Evolutionary conservation across 1,140 invertebrate genomes (phyloP).

Genomic region (Platorchestia sp.): DNA sequence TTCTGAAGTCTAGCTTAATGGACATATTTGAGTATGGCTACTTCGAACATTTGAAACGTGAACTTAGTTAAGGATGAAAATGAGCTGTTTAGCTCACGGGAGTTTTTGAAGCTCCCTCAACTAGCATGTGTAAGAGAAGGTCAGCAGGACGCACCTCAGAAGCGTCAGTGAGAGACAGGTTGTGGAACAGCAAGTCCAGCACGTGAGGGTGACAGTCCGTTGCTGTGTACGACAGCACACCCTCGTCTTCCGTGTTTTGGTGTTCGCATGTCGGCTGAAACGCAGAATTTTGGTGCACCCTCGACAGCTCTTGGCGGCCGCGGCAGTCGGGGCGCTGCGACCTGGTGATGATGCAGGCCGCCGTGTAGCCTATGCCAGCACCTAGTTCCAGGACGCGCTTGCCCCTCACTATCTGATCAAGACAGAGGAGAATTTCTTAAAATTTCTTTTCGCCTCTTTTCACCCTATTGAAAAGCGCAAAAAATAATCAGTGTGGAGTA

Average conservation of each 20-base stretch:
- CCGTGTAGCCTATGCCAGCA: slow-evolving; percentile 62
- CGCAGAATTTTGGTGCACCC: background rate
- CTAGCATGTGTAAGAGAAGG: background rate
- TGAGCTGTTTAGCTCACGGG: too few relatives aligned
- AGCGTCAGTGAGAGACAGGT: slow-evolving; percentile 56
- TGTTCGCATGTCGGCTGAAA: background rate
- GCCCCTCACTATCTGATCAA: background rate
- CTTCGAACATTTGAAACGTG: too few relatives aligned
- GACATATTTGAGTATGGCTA: too few relatives aligned
- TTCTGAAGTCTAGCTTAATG: too few relatives aligned
- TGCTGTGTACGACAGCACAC: slow-evolving; percentile 56
- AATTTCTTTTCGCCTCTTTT: too few relatives aligned
- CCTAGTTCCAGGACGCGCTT: slow-evolving; percentile 64
- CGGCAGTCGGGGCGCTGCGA: background rate
- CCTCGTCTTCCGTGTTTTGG: background rate
- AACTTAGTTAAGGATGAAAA: too few relatives aligned
- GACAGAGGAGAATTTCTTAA: background rate
- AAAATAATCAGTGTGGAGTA: too few relatives aligned
- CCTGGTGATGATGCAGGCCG: slow-evolving; percentile 56
- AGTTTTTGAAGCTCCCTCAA: background rate
- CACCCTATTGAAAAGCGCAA: too few relatives aligned
- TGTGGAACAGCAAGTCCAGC: slow-evolving; percentile 62
- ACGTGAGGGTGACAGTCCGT: slow-evolving; percentile 65
- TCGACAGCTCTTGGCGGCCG: background rate
- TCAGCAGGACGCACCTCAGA: background rate